Conservation (phyloP, 2,113 vertebrate species). For the Myanophis thanlyinensis region DNA sequence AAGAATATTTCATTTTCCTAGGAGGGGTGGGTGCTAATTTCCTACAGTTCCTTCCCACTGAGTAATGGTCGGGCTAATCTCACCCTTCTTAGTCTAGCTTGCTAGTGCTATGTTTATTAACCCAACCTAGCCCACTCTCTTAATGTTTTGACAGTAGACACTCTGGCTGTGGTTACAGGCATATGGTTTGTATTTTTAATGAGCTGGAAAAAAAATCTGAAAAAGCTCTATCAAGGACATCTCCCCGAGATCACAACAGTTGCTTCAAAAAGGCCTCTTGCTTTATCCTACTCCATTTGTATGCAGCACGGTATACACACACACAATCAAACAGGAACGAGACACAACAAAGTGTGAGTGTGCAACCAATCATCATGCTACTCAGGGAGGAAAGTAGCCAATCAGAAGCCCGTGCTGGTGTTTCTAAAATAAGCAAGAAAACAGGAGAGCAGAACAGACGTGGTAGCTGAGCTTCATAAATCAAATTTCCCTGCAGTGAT, state of each 20-base stretch:
- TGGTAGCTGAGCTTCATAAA: conserved; percentile 59
- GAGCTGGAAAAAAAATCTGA: not conserved
- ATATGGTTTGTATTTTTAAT: not conserved
- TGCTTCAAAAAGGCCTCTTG: conserved; percentile 35
- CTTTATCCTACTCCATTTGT: conserved; percentile 44
- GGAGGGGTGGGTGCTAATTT: no score
- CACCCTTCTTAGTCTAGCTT: no score
- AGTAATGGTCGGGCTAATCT: not conserved
- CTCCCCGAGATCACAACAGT: conserved; percentile 10
- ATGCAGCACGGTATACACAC: conserved; percentile 51
- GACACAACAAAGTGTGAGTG: conserved; percentile 47
- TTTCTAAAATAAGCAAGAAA: conserved; percentile 65
- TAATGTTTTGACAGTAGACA: not conserved
- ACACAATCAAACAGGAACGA: conserved; percentile 25
- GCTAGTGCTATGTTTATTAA: not conserved
- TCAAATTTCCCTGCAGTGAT: conserved; percentile 57
- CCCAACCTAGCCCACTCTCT: not conserved
- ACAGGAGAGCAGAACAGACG: conserved; percentile 49
- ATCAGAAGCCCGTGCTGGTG: conserved; percentile 31
- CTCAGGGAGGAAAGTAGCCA: conserved; percentile 42
- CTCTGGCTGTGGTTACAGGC: not conserved
- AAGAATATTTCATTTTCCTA: no score
- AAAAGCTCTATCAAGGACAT: not conserved
- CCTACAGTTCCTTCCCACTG: no score
- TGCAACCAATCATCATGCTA: conserved; percentile 36